Base-by-base conservation (phyloP, 2,797 vertebrate species). In the Calcarius lapponicus region DNA sequence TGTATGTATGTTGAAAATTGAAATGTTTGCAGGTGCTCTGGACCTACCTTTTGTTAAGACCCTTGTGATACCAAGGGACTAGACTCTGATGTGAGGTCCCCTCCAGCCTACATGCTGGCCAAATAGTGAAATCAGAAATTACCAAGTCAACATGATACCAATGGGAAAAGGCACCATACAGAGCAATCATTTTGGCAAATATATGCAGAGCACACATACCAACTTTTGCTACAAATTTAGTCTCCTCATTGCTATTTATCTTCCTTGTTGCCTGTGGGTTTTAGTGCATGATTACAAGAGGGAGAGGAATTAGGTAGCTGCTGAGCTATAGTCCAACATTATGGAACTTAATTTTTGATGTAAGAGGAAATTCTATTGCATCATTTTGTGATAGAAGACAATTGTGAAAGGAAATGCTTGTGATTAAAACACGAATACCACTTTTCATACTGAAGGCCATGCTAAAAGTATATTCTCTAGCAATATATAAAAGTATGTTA, bases 191-290 rank as follows among this genome's bases (percentile, higher is more conserved):
- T 91, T 62, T 66, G 43, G 56, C 31, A 76, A 53, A 75, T 53
- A 11, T 2, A 43, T 56, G 40, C 28, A 54, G 48, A 80, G 18
- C 18, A 51, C 26, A 11, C 15, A 5, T 56, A 62, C 9, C 17
- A 73, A 34, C 85, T 87, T 12, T 6, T 43, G 48, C 71, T 85
- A 43, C 32, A 66, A 65, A 73, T 91, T 51, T 80, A 56, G 22
- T 66, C 36, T 80, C 61, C 67, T 91, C 26, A 11, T 11, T 90
- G 60, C 32, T 88, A 13, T 83, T 92, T 88, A 80, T 13, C 29
- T 82, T 94, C 45, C 72, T 71, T 91, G 24, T 90, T 91, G n/a
- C 48, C 9, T 83, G 53, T 91, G 88, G 65, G 47, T 83, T 93
- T 94, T 70, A 47, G n/a, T 28, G 16, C n/a, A 40, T 73, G 51